phyloP scores from a whole-genome alignment of 2,888 invertebrate species.

The Microctonus brassicae region DNA sequence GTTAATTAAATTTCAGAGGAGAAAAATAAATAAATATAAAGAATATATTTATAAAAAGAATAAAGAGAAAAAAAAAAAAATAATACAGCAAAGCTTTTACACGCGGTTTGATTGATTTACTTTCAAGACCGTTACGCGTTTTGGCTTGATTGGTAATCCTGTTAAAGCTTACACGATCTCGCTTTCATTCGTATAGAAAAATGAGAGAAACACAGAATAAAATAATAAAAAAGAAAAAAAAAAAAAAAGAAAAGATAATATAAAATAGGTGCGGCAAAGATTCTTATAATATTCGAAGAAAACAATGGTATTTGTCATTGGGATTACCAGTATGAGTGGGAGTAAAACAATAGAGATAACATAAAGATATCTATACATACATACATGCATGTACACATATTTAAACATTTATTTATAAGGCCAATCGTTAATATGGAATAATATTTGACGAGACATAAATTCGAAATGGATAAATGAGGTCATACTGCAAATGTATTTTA shows the following conservation, averaged over 20 bases:
- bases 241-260: not conserved
- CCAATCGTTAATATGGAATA: slow-evolving; percentile 16
- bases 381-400: not conserved
- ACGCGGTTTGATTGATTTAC: slow-evolving; percentile 24
- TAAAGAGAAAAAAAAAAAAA: not conserved
- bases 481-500: not conserved
- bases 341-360: not conserved
- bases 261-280: not conserved
- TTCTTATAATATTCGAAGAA: slow-evolving; percentile 5
- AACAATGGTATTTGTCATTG: not conserved
- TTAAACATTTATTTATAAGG: not conserved
- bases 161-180: slow-evolving; percentile 16
- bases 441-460: slow-evolving; percentile 30
- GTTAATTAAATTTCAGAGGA: not conserved
- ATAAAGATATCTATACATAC: not conserved
- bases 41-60: too few relatives aligned
- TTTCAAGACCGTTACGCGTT: slow-evolving; percentile 26
- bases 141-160: slow-evolving; percentile 36
- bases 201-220: not conserved
- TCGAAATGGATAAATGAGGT: slow-evolving; percentile 13
- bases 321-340: slow-evolving; percentile 1
- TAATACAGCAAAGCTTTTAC: slow-evolving; percentile 18
- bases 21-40: not conserved
- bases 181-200: slow-evolving; percentile 21
- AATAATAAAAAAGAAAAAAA: not conserved